Base-by-base conservation (phyloP, 2,888 invertebrate species). In the Sceliomorpha sp. region DNA sequence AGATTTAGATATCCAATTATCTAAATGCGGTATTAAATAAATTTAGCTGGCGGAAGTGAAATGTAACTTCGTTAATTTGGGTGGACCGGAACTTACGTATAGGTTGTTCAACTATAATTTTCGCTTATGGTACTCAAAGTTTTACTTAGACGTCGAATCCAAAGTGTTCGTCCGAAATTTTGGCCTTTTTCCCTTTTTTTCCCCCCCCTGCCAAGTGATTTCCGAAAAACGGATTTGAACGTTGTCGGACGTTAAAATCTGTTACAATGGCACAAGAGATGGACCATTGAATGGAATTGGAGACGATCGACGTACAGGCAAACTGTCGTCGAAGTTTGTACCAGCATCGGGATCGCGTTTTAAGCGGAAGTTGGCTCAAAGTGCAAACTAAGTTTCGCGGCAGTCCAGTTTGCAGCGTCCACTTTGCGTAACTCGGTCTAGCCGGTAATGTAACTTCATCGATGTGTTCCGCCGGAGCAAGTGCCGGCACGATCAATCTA, bases 351-450 rank as follows among this genome's bases (percentile, higher is more conserved):
- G 76, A 77, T 76, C 79, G 77, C 75, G 78, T 79, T 81, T 82
- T 80, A 79, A 70, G 77, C 79, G 82, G 80, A 83, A 83, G 80
- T 83, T 82, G 79, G 74, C 66, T 75, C 74, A 73, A 83, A 82
- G 83, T 83, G 82, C 78, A 83, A 83, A 83, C 82, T 80, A 83
- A 83, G 83, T 83, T 83, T 83, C 78, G 78, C 76, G 77, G 76
- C 74, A 75, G 80, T 80, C 80, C 80, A 81, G 83, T 80, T 82
- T 82, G 82, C 74, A 80, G 78, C 81, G 78, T 80, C 70, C 73
- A 85, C 84, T 86, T 86, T 86, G 85, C 83, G 83, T 86, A 86
- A 86, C 85, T 86, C 84, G 81, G 77, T 84, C 81, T 80, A 80
- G 78, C 83, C 81, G 80, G 84, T 85, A 85, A 86, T 84, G 83